Evolutionary conservation across 2,113 vertebrate species (phyloP).

Genomic region (Lasiurus cinereus): DNA sequence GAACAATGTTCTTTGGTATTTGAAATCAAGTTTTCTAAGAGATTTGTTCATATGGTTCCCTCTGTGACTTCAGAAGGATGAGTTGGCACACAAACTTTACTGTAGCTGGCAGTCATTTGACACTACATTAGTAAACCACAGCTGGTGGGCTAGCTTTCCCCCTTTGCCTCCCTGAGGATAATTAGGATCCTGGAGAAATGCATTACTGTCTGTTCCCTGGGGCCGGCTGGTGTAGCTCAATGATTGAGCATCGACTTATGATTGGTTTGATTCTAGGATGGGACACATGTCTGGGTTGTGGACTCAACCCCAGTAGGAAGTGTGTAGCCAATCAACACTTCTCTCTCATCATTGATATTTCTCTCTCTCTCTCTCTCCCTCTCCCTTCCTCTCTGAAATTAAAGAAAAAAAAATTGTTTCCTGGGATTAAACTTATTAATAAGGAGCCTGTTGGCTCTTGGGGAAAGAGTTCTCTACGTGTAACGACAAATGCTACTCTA

Average conservation of each 20-base stretch:
- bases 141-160: not conserved
- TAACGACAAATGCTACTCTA: not conserved
- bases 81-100: not conserved
- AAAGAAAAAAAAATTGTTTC: not conserved
- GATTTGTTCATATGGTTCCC: not conserved
- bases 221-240: too few species aligned
- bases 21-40: not conserved
- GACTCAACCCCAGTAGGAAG: too few species aligned
- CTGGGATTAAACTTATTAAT: not conserved
- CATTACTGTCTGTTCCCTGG: not conserved
- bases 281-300: too few species aligned
- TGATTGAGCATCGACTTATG: too few species aligned
- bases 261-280: too few species aligned
- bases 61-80: not conserved
- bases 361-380: too few species aligned
- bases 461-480: not conserved
- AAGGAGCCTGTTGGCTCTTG: not conserved
- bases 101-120: not conserved
- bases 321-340: too few species aligned
- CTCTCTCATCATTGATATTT: too few species aligned
- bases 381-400: too few species aligned
- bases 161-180: not conserved
- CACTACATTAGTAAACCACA: not conserved
- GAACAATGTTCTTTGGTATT: not conserved
- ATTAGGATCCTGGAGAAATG: constrained; percentile 7